Evolutionary conservation across 2,888 invertebrate species (phyloP).

Genomic region (Diarsia rubi): DNA sequence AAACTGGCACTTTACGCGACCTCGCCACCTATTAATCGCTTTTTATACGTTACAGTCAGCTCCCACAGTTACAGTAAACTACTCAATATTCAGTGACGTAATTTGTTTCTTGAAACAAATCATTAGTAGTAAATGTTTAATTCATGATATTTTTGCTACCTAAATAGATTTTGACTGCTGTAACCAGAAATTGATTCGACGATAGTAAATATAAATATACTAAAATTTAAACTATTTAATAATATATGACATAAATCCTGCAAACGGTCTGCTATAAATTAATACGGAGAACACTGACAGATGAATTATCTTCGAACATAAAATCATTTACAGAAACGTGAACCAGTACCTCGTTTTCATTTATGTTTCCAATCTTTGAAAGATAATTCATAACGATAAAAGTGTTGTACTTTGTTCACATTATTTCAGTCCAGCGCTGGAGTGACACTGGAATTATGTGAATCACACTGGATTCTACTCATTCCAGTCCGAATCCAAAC

Average conservation of each 20-base stretch:
- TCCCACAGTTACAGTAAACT: neutral
- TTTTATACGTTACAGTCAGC: neutral
- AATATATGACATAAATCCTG: neutral
- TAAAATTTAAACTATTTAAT: neutral
- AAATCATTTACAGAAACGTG: conserved; percentile 18
- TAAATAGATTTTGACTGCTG: too few relatives aligned
- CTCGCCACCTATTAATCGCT: neutral
- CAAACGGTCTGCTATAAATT: conserved; percentile 14
- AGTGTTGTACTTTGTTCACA: neutral
- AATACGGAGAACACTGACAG: neutral
- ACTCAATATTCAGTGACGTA: neutral
- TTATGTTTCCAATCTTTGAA: conserved; percentile 10
- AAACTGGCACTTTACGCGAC: too few relatives aligned
- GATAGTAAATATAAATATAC: neutral
- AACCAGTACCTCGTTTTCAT: conserved; percentile 7
- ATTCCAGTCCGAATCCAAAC: neutral
- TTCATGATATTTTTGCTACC: neutral
- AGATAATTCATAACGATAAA: neutral
- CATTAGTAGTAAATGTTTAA: neutral
- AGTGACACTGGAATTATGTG: neutral
- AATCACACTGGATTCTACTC: neutral
- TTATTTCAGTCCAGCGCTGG: neutral
- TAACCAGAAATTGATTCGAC: neutral
- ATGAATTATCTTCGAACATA: conserved; percentile 5
- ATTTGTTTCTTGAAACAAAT: neutral